Evolutionary conservation across 2,113 vertebrate genomes (phyloP), one percentile per base, ranked within the genome.

Genomic region (Chauna torquata): DNA sequence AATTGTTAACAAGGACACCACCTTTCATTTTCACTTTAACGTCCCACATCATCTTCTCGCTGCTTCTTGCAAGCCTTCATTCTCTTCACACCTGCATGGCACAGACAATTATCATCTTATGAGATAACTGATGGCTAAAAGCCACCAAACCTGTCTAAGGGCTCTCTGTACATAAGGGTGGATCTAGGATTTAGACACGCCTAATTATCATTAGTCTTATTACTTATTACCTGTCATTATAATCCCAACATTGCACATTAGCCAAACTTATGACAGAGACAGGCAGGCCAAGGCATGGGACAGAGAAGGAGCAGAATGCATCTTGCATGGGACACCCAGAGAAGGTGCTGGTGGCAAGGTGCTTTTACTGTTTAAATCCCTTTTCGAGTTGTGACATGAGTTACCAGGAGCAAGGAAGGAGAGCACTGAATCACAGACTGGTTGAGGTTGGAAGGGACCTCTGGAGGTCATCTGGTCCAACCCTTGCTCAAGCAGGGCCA

Each of bases 131-230:
- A 7, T 38, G 54, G 77, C 70, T 70, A 30, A 18, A 71, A 52
- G 74, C 10, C 36, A 27, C 65, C 57, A 64, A 25, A 27, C 83
- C 74, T 20, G 64, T 66, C 68, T 32, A 6, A 40, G 55, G 72
- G 8, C 79, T 66, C 82, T 81, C 64, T 34, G 3, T 47, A 12
- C 27, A 7, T 27, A n/a, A 90, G 89, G 94, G 84, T 76, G 86
- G 94, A 95, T 84, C 91, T 34, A 65, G 81, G 38, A 19, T 57
- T 65, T 52, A 69, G 77, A 9, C 93, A 89, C 94, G 91, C 94
- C 94, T 88, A 7, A 80, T n/a, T 79, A 72, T 91, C 92, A 95
- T 79, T 94, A 4, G 5, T 11, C 44, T 89, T 38, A 89, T 76
- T 91, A 36, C 47, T 61, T 6, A 38, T 17, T 89, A 75, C 50